These are phyloP conservation scores for Bubo blakistoni DNA, from an alignment of 2,113 vertebrate genomes.

Conservation along the genomic window DNA sequence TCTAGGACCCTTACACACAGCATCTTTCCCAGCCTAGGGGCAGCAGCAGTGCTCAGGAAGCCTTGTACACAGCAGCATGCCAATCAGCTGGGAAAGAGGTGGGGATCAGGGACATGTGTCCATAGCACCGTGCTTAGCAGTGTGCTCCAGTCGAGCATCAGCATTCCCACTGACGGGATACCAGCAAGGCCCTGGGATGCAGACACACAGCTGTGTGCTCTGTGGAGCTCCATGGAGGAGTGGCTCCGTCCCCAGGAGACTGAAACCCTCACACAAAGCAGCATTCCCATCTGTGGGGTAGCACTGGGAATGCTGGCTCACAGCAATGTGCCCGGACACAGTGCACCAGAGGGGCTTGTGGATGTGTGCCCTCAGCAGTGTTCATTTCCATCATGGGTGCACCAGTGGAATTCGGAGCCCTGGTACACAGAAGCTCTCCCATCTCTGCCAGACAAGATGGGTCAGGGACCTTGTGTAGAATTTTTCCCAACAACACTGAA, in stretches of 20 bases:
- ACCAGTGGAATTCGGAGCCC: not conserved
- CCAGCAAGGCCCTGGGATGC: not conserved
- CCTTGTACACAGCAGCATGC: not conserved
- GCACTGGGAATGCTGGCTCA: not conserved
- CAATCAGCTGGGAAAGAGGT: not conserved
- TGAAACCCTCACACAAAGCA: not conserved
- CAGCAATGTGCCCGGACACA: not conserved
- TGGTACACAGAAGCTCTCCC: not conserved
- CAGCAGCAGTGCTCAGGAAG: not conserved
- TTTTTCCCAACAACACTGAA: not conserved
- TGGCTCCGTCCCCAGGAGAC: not conserved
- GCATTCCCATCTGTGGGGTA: not conserved
- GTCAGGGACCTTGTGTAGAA: not conserved
- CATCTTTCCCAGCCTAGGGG: not conserved
- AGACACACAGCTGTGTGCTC: not conserved
- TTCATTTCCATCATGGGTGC: not conserved
- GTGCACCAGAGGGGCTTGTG: not conserved
- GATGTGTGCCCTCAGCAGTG: not conserved
- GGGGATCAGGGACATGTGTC: not conserved
- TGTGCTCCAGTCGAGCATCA: not conserved
- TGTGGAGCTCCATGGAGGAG: not conserved
- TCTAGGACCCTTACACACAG: not conserved
- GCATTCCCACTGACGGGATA: not conserved
- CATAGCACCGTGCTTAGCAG: not conserved
- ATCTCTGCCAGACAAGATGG: not conserved